Evolutionary conservation across 2,888 invertebrate genomes (phyloP), one percentile per base, ranked within the genome.

Genomic region (Tetheella fluctuosa): DNA sequence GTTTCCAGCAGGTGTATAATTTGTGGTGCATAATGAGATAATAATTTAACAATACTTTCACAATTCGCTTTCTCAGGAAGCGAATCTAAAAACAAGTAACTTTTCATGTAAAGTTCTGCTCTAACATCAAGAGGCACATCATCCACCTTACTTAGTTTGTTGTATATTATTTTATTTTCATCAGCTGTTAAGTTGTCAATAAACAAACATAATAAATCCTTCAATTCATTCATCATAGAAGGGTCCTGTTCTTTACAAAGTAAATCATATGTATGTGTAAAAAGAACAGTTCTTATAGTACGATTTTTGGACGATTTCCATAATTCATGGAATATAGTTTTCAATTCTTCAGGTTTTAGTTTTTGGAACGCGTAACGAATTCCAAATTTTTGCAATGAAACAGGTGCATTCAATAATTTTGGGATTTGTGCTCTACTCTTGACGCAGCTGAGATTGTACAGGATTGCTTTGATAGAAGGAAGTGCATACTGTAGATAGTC

Each of bases 331-430:
- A 88, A 83, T 60, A 83, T 66, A 62, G 73, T 64, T 70, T 77
- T 77, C 7, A 85, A 61, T 53, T 80, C 78, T 15, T 77, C 68
- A 13, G 74, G 68, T 58, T 80, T 71, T 23, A 89, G 68, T 64
- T 84, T 87, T 7, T 58, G 62, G 62, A 83, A 84, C 28, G 85
- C 84, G 39, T 86, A 64, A 39, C 88, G 80, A 55, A 89, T 83
- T 0, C 84, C 87, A 67, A 89, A 88, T 68, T 90, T 90, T 68
- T 89, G 89, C 39, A 90, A 63, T 6, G 89, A 89, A 2, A 89
- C 88, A 12, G 83, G 86, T 4, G 83, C 70, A 71, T 85, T 73
- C 12, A 86, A 63, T 58, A 90, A 64, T 62, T 80, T 77, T 2
- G 77, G 77, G 48, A 89, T 74, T 63, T 79, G 72, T 60, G 76